Percentiles rank a stretch among this genome's conserved stretches.
Evolutionary conservation across 2,888 invertebrate species (phyloP).

Genomic region (Caenorhabditis japonica): DNA sequence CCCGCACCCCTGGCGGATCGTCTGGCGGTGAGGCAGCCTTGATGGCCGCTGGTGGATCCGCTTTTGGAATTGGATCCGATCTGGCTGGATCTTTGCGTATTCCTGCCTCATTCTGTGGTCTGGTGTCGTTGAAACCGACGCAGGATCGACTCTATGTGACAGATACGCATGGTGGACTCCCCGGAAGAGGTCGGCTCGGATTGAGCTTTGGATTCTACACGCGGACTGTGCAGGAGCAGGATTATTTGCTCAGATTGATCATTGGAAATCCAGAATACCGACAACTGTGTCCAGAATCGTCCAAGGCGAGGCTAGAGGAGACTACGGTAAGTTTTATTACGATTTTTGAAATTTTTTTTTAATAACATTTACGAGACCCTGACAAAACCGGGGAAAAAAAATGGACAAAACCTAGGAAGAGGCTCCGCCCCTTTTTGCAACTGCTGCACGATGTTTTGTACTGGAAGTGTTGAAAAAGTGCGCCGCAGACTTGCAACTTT

Average conservation of each 20-base stretch:
- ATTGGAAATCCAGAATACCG: conserved; percentile 55
- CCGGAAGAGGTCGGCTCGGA: conserved; percentile 68
- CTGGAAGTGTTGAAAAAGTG: too few species aligned
- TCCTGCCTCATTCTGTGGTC: conserved; percentile 79
- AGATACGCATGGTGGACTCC: conserved; percentile 64
- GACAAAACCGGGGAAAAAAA: too few species aligned
- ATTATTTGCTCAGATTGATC: neutral
- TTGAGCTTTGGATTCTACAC: conserved; percentile 73
- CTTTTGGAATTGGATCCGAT: conserved; percentile 79
- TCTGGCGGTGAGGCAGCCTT: conserved; percentile 79
- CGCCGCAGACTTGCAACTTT: too few species aligned
- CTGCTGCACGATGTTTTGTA: too few species aligned
- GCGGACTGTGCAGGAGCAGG: conserved; percentile 68
- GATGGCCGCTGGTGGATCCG: conserved; percentile 78
- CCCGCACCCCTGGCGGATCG: conserved; percentile 78
- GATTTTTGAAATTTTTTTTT: too few species aligned
- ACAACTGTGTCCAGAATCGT: conserved; percentile 51
- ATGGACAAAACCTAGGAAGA: too few species aligned
- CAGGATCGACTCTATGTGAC: conserved; percentile 60
- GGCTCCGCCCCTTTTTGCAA: too few species aligned
- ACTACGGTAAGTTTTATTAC: too few species aligned
- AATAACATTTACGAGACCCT: too few species aligned
- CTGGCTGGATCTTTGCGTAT: conserved; percentile 79
- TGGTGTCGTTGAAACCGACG: conserved; percentile 79
- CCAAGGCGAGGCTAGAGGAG: conserved; percentile 18